These are phyloP conservation scores for Lagocephalus sceleratus DNA, from an alignment of 2,797 vertebrate species.

Conservation along the genomic window DNA sequence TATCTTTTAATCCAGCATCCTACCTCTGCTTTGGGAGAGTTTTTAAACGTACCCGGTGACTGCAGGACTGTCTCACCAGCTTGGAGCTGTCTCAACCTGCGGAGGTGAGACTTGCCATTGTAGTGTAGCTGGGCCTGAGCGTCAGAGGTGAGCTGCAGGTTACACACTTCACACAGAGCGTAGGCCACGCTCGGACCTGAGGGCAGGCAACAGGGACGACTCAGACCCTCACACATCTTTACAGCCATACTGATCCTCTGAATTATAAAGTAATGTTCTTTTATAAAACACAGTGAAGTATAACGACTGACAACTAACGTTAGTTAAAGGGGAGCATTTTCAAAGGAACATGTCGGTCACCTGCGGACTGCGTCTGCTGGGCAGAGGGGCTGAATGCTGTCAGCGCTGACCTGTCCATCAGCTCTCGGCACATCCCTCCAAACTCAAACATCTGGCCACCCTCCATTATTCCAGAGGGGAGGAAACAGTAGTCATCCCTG, in stretches of 20 bases:
- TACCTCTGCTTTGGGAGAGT: not conserved
- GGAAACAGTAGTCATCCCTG: slow-evolving; percentile 60
- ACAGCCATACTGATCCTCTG: not conserved
- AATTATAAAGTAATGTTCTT: too few relatives aligned
- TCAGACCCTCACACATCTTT: not conserved
- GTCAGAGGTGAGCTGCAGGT: slow-evolving; percentile 62
- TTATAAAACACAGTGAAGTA: too few relatives aligned
- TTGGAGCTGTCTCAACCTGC: slow-evolving; percentile 58
- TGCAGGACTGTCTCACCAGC: slow-evolving; percentile 40
- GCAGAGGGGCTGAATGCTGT: slow-evolving; percentile 23
- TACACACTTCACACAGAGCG: slow-evolving; percentile 63
- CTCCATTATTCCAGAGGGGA: slow-evolving; percentile 47
- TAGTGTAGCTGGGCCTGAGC: slow-evolving; percentile 65
- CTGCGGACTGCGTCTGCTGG: slow-evolving; percentile 40
- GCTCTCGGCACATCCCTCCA: slow-evolving; percentile 51
- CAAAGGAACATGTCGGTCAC: slow-evolving; percentile 20
- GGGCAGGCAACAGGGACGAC: not conserved
- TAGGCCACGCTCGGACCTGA: slow-evolving; percentile 41
- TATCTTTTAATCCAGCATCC: too few relatives aligned
- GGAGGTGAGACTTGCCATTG: slow-evolving; percentile 65
- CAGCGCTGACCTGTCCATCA: slow-evolving; percentile 35
- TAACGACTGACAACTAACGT: not conserved
- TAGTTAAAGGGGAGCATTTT: not conserved
- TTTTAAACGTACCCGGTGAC: slow-evolving; percentile 38
- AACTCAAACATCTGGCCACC: slow-evolving; percentile 50